Conservation (phyloP, 2,797 vertebrate species). For the Sebastes jordani region DNA sequence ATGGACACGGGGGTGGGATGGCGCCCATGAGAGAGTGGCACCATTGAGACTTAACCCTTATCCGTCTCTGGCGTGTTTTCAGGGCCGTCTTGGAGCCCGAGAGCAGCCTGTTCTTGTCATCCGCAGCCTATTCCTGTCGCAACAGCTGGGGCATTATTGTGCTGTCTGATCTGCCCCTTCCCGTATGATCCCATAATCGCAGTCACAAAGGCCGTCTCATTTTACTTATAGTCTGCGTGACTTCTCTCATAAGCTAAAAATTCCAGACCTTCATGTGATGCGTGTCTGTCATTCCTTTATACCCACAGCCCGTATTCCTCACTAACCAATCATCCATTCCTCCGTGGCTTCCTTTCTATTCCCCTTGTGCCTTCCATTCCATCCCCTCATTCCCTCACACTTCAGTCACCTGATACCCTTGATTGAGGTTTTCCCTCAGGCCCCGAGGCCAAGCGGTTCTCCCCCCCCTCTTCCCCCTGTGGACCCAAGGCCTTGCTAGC, state of each 20-base stretch:
- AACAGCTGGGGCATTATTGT: conserved; percentile 74
- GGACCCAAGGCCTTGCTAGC: conserved; percentile 1
- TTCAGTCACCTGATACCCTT: conserved; percentile 75
- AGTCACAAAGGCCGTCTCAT: conserved; percentile 65
- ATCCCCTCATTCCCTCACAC: conserved; percentile 33
- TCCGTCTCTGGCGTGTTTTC: conserved; percentile 1
- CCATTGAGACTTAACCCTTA: conserved; percentile 22
- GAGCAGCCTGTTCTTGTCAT: conserved; percentile 57
- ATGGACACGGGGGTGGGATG: conserved; percentile 11
- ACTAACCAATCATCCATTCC: conserved; percentile 35
- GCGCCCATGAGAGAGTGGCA: conserved; percentile 19
- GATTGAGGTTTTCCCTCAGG: conserved; percentile 50
- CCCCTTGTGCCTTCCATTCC: conserved; percentile 3
- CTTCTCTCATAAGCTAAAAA: conserved; percentile 39
- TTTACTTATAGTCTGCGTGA: conserved; percentile 53
- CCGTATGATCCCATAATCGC: conserved; percentile 40
- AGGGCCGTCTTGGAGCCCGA: conserved; percentile 8
- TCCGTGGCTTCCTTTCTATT: conserved; percentile 7
- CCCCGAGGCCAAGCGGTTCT: conserved; percentile 40
- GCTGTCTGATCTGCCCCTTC: conserved; percentile 44
- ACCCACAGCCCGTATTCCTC: conserved; percentile 39
- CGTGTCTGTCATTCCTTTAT: conserved; percentile 43
- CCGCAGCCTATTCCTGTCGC: conserved; percentile 53
- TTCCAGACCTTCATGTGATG: conserved; percentile 47
- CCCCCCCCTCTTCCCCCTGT: not conserved